Evolutionary conservation across 2,113 vertebrate genomes (phyloP), one percentile per base, ranked within the genome.

Genomic region (Amphiprion ocellaris): DNA sequence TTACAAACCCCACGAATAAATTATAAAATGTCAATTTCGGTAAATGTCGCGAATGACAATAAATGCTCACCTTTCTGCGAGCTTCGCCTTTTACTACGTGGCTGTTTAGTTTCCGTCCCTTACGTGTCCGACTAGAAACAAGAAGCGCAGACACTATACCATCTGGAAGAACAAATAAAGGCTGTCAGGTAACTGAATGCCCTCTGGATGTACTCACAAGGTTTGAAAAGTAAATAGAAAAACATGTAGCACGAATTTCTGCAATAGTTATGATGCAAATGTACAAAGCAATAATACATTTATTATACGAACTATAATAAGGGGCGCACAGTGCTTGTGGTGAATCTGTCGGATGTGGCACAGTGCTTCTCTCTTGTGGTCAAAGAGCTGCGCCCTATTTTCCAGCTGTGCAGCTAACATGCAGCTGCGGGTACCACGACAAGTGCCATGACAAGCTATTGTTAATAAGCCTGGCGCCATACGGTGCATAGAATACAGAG

Each of bases 1-100:
- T 47, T 59, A 41, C 5, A 58, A 69, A 5, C 0, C 6, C 23
- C 0, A 2, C 0, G 41, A 46, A 19, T 56, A 52, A 37, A 85
- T 24, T 11, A 16, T 8, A 28, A 52, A 60, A 39, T 92, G 91
- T 90, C 90, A 92, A 24, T 30, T 14, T 49, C 7, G 9, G 17
- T 50, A 87, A 84, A 81, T 44, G 47, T 16, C 4, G 23, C 1
- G 67, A 76, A 87, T 61, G 17, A 61, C 21, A 63, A 30, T 59
- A 74, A 86, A 87, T 8, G 65, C 87, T 86, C 82, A 92, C 92
- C 92, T 82, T 78, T 70, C 56, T 33, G 63, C n/a, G 74, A 87
- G 89, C 86, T 88, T 81, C 90, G 78, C 74, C 85, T 86, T 84
- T 85, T 78, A 91, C 91, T 94, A 94, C 94, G 93, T 94, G 94